Evolutionary conservation across 1,140 invertebrate genomes (phyloP).

Genomic region (Rhagoletis zephyria): DNA sequence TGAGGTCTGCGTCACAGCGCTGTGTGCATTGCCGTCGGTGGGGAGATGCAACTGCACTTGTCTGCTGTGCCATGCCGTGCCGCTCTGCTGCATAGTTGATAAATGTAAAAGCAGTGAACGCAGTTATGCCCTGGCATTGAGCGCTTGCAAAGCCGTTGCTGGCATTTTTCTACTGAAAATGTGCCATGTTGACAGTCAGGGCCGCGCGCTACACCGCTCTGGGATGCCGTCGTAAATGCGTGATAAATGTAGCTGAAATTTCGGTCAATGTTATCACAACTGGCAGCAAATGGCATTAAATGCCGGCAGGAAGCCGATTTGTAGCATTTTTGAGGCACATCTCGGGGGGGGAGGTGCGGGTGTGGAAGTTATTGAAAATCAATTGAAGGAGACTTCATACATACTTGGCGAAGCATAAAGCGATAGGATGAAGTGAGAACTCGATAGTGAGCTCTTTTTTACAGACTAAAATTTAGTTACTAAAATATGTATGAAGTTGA

Average conservation of each 20-base stretch:
- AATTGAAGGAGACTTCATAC: neutral
- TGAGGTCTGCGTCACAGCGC: neutral
- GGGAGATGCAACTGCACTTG: neutral
- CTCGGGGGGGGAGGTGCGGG: neutral
- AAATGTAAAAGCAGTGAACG: neutral
- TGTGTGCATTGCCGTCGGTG: neutral
- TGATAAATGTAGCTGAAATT: slow-evolving; percentile 50
- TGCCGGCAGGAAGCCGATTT: neutral
- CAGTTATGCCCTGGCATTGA: neutral
- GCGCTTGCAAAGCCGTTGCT: neutral
- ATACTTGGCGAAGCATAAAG: neutral
- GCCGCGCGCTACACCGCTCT: neutral
- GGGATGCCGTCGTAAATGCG: slow-evolving; percentile 9
- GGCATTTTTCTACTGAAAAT: slow-evolving; percentile 14
- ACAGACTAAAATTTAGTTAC: too few relatives aligned
- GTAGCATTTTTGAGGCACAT: neutral
- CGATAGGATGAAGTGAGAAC: too few relatives aligned
- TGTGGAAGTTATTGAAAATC: neutral
- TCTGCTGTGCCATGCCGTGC: neutral
- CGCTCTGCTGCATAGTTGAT: neutral
- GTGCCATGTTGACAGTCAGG: slow-evolving; percentile 9
- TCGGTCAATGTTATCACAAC: slow-evolving; percentile 31
- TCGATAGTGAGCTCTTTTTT: too few relatives aligned
- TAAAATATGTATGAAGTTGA: too few relatives aligned
- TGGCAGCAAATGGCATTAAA: slow-evolving; percentile 34